phyloP scores from a whole-genome alignment of 2,113 vertebrate genomes.

The Microtus pennsylvanicus region DNA sequence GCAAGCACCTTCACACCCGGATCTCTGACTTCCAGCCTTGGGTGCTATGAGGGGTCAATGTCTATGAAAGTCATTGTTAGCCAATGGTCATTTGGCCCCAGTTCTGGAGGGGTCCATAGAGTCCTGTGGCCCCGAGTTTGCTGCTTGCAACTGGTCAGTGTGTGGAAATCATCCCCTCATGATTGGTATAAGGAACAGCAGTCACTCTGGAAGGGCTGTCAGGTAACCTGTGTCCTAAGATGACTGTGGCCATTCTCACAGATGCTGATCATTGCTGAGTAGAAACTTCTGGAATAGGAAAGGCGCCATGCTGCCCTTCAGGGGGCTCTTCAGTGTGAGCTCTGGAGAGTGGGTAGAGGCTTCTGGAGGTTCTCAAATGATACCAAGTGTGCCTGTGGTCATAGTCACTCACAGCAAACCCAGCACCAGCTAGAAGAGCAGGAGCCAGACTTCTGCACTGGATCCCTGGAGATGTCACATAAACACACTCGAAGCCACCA shows the following conservation, averaged over 20 bases:
- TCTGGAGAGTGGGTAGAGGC: no score
- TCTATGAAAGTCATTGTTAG: neutral
- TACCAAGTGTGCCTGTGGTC: neutral
- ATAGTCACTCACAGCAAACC: neutral
- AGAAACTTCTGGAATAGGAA: neutral
- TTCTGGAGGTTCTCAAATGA: neutral
- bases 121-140: rapidly evolving
- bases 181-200: neutral
- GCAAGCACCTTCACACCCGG: neutral
- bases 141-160: rapidly evolving
- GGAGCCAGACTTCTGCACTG: neutral
- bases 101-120: rapidly evolving
- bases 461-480: neutral
- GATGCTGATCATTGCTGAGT: rapidly evolving
- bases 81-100: rapidly evolving
- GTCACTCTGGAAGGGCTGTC: neutral
- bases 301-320: rapidly evolving
- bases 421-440: neutral
- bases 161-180: rapidly evolving
- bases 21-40: neutral
- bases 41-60: neutral
- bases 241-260: rapidly evolving
- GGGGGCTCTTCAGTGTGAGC: neutral
- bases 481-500: neutral
- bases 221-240: neutral